Conservation (phyloP, 2,888 invertebrate species). For the Teleogryllus oceanicus region DNA sequence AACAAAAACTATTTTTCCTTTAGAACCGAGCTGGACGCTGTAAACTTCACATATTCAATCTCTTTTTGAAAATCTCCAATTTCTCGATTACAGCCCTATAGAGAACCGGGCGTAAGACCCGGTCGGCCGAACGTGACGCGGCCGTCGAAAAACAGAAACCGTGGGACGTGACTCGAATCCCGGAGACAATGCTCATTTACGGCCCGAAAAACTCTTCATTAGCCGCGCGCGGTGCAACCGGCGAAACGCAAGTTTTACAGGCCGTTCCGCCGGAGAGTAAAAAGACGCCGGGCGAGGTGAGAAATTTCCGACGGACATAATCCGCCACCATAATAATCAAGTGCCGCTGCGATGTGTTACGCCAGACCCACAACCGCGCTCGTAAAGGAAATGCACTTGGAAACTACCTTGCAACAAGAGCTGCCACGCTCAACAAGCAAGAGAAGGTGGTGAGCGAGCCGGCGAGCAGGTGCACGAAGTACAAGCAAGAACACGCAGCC, state of each 20-base stretch:
- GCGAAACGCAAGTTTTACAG: not conserved
- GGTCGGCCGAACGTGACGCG: no score
- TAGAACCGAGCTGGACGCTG: no score
- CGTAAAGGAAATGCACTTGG: not conserved
- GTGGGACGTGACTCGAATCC: not conserved
- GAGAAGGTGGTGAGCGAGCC: no score
- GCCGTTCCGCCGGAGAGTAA: not conserved
- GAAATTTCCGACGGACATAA: conserved; percentile 6
- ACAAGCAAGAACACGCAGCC: no score
- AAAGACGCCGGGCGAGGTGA: not conserved
- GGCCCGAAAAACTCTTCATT: not conserved
- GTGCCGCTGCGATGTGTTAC: not conserved
- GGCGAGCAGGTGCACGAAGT: no score
- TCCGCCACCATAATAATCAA: not conserved
- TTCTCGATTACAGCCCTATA: not conserved
- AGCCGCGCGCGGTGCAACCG: not conserved
- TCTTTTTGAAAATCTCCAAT: no score
- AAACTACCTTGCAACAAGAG: not conserved
- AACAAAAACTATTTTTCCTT: no score
- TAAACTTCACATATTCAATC: no score
- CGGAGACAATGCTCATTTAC: not conserved
- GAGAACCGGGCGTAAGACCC: not conserved
- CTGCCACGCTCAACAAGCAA: no score
- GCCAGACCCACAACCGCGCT: not conserved
- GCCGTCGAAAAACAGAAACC: no score